phyloP scores from a whole-genome alignment of 2,888 invertebrate genomes.

The Melinaea marsaeus region DNA sequence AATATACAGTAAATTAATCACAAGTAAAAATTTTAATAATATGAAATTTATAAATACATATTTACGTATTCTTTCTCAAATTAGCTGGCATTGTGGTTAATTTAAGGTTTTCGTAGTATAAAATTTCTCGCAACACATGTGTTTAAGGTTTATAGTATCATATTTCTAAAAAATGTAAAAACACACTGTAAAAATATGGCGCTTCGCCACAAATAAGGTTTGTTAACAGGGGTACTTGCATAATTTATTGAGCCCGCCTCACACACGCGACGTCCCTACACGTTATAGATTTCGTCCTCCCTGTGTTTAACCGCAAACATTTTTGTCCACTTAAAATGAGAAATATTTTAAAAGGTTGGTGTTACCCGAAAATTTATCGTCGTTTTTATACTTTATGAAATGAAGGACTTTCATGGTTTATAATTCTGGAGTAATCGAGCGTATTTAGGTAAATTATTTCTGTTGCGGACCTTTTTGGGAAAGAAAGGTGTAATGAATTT shows the following conservation, averaged over 20 bases:
- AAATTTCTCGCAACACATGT: too few relatives aligned
- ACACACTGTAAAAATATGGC: not conserved
- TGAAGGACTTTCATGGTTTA: conserved; percentile 2
- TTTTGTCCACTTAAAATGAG: conserved; percentile 21
- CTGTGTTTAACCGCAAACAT: conserved; percentile 28
- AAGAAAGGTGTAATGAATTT: too few relatives aligned
- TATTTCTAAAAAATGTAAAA: too few relatives aligned
- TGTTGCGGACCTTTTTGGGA: conserved; percentile 18
- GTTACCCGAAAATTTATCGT: conserved; percentile 13
- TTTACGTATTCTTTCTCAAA: not conserved
- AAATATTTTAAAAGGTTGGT: conserved; percentile 18
- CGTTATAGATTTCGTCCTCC: conserved; percentile 29
- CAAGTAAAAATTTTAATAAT: not conserved
- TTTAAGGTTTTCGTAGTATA: too few relatives aligned
- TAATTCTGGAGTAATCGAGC: not conserved
- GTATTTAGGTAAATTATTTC: conserved; percentile 9
- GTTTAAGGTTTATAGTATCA: not conserved
- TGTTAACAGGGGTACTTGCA: conserved; percentile 59
- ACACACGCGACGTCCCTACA: conserved; percentile 29
- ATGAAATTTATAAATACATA: not conserved
- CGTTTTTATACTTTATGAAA: conserved; percentile 7
- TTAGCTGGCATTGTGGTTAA: too few relatives aligned
- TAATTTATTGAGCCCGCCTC: conserved; percentile 52
- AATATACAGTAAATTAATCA: conserved; percentile 1
- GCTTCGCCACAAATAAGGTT: conserved; percentile 54